These are phyloP conservation scores for Graphium colonna DNA, from an alignment of 2,888 invertebrate genomes.

Conservation along the genomic window DNA sequence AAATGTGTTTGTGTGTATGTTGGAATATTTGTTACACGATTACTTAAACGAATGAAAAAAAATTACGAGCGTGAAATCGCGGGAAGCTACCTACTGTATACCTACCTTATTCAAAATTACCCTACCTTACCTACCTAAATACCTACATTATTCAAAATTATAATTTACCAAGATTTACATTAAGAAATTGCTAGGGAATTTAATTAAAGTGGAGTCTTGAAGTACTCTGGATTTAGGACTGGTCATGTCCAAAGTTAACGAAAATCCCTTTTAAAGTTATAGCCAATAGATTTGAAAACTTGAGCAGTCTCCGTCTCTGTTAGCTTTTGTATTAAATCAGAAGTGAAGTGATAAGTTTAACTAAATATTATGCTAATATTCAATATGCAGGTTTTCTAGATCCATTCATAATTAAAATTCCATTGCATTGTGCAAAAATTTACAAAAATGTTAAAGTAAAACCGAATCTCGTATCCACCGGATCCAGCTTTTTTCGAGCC, in stretches of 20 bases:
- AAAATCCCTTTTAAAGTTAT: constrained; percentile 8
- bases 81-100: no score
- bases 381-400: no score
- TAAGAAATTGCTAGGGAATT: not conserved
- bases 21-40: no score
- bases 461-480: no score
- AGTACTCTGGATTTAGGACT: constrained; percentile 3
- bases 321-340: constrained; percentile 15
- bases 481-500: constrained; percentile 10
- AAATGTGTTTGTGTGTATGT: no score
- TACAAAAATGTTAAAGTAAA: not conserved
- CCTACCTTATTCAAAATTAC: no score
- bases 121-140: no score
- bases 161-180: not conserved
- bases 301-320: constrained; percentile 4
- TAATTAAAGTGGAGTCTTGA: not conserved
- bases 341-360: not conserved
- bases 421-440: not conserved
- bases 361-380: not conserved
- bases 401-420: no score
- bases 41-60: no score
- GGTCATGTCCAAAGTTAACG: constrained; percentile 6
- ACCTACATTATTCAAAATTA: not conserved
- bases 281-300: constrained; percentile 11
- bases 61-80: no score